Conservation (phyloP, 2,113 vertebrate species). For the Accipiter cooperii region DNA sequence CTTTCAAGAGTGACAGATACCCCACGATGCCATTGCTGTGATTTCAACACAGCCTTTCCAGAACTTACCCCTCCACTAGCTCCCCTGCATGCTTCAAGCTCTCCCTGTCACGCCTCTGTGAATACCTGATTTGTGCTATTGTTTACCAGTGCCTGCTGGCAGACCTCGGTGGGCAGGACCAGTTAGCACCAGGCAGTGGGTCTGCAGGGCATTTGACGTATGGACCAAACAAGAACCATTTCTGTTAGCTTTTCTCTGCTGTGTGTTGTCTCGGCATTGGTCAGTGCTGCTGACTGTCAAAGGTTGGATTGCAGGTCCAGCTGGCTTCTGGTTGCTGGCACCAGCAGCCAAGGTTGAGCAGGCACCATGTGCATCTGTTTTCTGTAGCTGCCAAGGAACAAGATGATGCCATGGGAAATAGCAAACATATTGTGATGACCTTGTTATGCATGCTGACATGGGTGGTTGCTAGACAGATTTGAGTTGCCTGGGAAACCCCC, state of each 20-base stretch:
- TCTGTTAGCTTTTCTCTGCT: neutral
- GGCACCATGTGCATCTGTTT: slow-evolving; percentile 14
- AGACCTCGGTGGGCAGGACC: neutral
- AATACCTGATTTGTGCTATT: neutral
- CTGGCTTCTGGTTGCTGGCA: slow-evolving; percentile 1
- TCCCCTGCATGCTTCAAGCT: neutral
- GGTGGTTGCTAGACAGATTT: slow-evolving; percentile 44
- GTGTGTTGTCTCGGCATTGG: neutral
- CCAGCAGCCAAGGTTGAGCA: neutral
- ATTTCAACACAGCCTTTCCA: neutral
- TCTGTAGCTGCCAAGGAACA: slow-evolving; percentile 44
- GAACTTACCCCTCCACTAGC: neutral
- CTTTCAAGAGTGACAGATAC: neutral
- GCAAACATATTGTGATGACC: slow-evolving; percentile 23
- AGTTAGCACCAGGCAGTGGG: accelerated
- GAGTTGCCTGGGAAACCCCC: slow-evolving; percentile 52
- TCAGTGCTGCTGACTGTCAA: neutral
- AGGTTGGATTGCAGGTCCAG: neutral
- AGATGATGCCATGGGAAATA: slow-evolving; percentile 31
- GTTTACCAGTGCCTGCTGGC: neutral
- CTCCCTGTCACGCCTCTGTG: neutral
- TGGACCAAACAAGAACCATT: neutral
- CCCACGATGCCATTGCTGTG: neutral
- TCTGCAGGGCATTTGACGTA: neutral
- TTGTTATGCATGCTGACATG: neutral